Percentiles rank a stretch among this genome's conserved stretches.
These are phyloP conservation scores for Oplegnathus fasciatus DNA, from an alignment of 2,113 vertebrate genomes.

Conservation along the genomic window DNA sequence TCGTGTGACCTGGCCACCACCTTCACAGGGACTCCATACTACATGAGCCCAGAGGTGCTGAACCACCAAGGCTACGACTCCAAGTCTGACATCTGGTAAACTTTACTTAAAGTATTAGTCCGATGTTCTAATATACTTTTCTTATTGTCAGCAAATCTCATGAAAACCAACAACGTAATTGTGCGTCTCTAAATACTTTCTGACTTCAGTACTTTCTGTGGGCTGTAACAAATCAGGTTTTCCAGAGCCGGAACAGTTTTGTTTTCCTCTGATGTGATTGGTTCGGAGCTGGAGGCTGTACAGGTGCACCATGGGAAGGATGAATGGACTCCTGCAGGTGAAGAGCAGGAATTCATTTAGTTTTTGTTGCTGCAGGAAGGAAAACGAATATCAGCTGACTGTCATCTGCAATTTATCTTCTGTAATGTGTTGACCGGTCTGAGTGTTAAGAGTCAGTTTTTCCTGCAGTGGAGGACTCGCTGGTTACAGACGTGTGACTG, in stretches of 20 bases:
- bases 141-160: neutral
- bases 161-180: too few species aligned
- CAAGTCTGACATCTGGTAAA: conserved; percentile 92
- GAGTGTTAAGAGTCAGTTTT: too few species aligned
- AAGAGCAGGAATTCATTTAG: conserved; percentile 1
- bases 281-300: conserved; percentile 13
- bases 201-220: neutral
- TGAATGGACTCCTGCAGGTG: neutral
- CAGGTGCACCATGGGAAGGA: conserved; percentile 20
- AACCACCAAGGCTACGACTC: conserved; percentile 89
- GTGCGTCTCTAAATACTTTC: too few species aligned
- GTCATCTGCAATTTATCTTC: too few species aligned
- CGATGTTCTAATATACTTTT: neutral
- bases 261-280: conserved; percentile 28
- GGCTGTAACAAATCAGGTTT: neutral
- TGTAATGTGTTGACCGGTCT: too few species aligned
- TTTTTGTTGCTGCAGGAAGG: conserved; percentile 4
- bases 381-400: neutral
- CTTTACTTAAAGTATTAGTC: neutral
- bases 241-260: neutral
- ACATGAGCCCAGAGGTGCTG: conserved; percentile 92
- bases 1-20: conserved; percentile 92
- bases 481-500: neutral
- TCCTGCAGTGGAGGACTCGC: too few species aligned
- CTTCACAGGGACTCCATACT: conserved; percentile 90